These are phyloP conservation scores for Mormyrops boulengeri DNA, from an alignment of 2,797 vertebrate species.

Conservation along the genomic window DNA sequence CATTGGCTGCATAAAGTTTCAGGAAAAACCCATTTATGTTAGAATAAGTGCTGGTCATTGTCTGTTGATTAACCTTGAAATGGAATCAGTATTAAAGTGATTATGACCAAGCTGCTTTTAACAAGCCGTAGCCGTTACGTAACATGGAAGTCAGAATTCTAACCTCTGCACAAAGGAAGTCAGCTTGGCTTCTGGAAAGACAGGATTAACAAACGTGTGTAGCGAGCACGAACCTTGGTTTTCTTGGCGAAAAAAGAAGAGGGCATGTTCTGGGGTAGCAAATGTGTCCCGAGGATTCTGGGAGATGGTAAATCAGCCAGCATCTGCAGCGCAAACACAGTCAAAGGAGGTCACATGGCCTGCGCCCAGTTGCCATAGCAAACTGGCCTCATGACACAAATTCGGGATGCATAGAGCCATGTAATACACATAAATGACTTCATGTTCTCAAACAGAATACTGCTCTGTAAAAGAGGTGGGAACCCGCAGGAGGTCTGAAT, in stretches of 20 bases:
- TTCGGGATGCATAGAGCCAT: neutral
- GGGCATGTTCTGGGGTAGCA: slow-evolving; percentile 58
- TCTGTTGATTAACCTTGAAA: neutral
- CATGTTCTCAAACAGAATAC: neutral
- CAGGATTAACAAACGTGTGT: neutral
- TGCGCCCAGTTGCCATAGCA: neutral
- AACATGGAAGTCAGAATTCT: neutral
- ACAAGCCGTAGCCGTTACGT: neutral
- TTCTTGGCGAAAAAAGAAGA: slow-evolving; percentile 50
- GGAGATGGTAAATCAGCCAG: slow-evolving; percentile 44
- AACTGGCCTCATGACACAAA: neutral
- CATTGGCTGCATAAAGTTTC: neutral
- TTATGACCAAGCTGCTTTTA: neutral
- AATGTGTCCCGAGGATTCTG: slow-evolving; percentile 56
- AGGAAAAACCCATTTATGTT: neutral
- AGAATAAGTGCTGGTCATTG: neutral
- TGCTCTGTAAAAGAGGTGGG: neutral
- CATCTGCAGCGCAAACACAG: slow-evolving; percentile 34
- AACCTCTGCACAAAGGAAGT: slow-evolving; percentile 5
- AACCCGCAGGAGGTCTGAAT: neutral
- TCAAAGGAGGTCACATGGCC: neutral
- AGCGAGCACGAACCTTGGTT: slow-evolving; percentile 45
- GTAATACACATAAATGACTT: neutral
- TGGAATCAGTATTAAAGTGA: neutral
- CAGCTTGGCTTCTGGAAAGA: neutral